phyloP scores from a whole-genome alignment of 2,888 invertebrate species.

The Gisinianus flammeolus region DNA sequence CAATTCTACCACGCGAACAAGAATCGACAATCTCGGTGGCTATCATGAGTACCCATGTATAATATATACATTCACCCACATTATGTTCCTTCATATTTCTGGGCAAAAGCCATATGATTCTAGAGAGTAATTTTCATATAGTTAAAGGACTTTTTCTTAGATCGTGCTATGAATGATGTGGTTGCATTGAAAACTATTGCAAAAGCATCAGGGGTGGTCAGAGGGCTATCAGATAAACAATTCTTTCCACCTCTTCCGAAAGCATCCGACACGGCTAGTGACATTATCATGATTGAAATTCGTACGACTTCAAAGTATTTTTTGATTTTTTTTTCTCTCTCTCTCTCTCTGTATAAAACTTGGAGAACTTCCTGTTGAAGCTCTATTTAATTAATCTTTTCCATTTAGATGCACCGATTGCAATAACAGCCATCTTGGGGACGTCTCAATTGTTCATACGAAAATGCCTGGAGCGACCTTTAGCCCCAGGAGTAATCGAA shows the following conservation, averaged over 20 bases:
- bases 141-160: neutral
- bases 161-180: neutral
- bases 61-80: too few species aligned
- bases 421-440: neutral
- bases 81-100: too few species aligned
- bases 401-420: constrained; percentile 4
- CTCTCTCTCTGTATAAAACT: neutral
- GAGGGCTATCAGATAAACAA: neutral
- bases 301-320: neutral
- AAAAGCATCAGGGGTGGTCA: neutral
- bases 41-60: constrained; percentile 27
- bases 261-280: neutral
- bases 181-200: neutral
- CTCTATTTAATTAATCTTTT: too few species aligned
- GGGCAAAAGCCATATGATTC: too few species aligned
- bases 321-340: neutral
- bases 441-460: neutral
- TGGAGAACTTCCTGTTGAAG: neutral
- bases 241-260: neutral
- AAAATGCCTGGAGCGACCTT: neutral
- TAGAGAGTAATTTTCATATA: too few species aligned
- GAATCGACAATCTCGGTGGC: constrained; percentile 31
- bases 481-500: neutral
- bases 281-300: constrained; percentile 6
- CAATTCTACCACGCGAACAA: neutral